These are phyloP conservation scores for Petrocephalus zakoni DNA, from an alignment of 2,113 vertebrate genomes.

Conservation along the genomic window DNA sequence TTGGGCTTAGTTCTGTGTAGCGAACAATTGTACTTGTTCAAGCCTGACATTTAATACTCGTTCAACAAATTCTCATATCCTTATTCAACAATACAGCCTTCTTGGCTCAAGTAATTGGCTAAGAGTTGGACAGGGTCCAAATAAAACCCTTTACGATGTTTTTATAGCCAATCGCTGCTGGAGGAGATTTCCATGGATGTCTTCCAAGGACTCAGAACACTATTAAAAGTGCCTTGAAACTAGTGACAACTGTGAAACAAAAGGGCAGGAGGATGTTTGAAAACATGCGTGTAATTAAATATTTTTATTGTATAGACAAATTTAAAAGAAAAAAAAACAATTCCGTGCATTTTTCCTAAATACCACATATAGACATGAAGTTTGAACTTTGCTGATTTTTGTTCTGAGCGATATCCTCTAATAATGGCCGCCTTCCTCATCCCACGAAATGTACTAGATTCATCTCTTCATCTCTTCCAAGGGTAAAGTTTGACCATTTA, in stretches of 20 bases:
- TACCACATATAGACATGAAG: background rate
- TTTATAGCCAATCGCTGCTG: background rate
- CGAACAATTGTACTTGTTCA: background rate
- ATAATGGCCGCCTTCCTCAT: background rate
- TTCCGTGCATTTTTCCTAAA: background rate
- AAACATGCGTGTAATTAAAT: background rate
- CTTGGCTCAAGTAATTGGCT: conserved; percentile 10
- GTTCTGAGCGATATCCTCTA: background rate
- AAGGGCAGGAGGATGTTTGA: background rate
- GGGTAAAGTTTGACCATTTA: background rate
- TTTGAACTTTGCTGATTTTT: background rate
- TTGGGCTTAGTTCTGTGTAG: background rate
- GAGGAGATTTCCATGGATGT: background rate
- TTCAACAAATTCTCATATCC: conserved; percentile 14
- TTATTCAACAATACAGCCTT: conserved; percentile 10
- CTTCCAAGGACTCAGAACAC: background rate
- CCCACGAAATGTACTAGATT: background rate
- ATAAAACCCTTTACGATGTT: conserved; percentile 5
- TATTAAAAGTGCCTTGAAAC: background rate
- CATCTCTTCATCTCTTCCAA: background rate
- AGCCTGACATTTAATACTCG: conserved; percentile 3
- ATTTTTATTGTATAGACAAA: background rate
- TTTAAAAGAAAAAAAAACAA: background rate
- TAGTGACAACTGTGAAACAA: background rate
- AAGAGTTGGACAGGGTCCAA: background rate